Evolutionary conservation across 2,888 invertebrate species (phyloP).

Genomic region (Pachymerium ferrugineum): DNA sequence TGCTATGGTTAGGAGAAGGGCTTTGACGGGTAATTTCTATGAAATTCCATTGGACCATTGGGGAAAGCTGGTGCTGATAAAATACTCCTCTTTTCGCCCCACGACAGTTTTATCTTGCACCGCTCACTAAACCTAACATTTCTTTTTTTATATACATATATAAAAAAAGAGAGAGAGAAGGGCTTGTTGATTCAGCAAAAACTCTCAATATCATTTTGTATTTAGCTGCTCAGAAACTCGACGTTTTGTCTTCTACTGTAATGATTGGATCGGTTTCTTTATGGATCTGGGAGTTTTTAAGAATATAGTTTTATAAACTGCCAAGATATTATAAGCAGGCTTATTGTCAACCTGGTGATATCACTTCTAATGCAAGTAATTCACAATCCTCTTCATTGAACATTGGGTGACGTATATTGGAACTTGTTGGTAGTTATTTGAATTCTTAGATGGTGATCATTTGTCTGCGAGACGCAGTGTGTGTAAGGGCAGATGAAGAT

Average conservation of each 20-base stretch:
- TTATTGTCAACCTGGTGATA: no score
- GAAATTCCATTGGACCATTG: slow-evolving; percentile 27
- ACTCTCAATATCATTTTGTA: not conserved
- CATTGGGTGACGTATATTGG: no score
- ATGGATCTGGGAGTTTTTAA: not conserved
- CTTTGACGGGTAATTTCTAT: slow-evolving; percentile 27
- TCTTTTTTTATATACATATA: not conserved
- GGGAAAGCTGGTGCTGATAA: slow-evolving; percentile 27
- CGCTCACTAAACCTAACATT: slow-evolving; percentile 5
- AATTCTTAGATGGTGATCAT: no score
- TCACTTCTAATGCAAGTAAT: no score
- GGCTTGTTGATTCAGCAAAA: slow-evolving; percentile 18
- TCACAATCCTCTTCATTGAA: no score
- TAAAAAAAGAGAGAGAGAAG: no score
- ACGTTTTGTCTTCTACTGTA: not conserved
- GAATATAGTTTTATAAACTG: not conserved
- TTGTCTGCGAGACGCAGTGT: no score
- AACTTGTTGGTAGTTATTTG: no score
- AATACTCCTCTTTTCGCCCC: slow-evolving; percentile 17
- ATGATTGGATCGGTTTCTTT: no score
- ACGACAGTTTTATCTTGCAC: slow-evolving; percentile 25
- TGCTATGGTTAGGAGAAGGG: slow-evolving; percentile 18
- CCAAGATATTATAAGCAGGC: not conserved
- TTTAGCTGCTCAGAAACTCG: not conserved
- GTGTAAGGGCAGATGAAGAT: no score